Conservation (phyloP, 2,888 invertebrate species). For the Coronaproctus castanopsis region DNA sequence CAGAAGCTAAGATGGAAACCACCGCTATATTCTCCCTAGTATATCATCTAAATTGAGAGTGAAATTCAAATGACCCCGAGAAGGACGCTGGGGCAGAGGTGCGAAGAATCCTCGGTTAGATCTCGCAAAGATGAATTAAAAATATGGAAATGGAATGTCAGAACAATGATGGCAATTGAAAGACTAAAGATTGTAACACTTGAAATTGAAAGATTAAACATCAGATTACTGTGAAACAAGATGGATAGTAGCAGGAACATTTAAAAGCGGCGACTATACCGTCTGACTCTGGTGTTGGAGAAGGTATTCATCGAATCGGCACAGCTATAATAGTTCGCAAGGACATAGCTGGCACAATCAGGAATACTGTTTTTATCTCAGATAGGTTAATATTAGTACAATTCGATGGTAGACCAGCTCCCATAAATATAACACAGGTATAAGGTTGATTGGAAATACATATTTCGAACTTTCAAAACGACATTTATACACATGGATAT, state of each 20-base stretch:
- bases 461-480: background rate
- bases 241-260: background rate
- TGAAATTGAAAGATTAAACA: background rate
- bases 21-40: background rate
- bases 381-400: background rate
- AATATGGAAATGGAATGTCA: background rate
- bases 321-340: background rate
- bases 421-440: background rate
- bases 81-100: background rate
- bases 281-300: background rate
- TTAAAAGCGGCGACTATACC: background rate
- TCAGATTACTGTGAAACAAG: background rate
- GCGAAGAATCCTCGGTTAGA: background rate
- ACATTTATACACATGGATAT: background rate
- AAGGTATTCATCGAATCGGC: background rate
- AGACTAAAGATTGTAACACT: background rate
- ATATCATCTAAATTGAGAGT: background rate
- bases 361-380: background rate
- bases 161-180: background rate
- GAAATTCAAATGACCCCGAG: background rate
- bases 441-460: background rate
- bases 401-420: background rate
- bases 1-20: background rate
- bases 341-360: background rate
- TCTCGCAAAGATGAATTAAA: background rate